phyloP scores from a whole-genome alignment of 2,797 vertebrate species.

The Champsocephalus esox region DNA sequence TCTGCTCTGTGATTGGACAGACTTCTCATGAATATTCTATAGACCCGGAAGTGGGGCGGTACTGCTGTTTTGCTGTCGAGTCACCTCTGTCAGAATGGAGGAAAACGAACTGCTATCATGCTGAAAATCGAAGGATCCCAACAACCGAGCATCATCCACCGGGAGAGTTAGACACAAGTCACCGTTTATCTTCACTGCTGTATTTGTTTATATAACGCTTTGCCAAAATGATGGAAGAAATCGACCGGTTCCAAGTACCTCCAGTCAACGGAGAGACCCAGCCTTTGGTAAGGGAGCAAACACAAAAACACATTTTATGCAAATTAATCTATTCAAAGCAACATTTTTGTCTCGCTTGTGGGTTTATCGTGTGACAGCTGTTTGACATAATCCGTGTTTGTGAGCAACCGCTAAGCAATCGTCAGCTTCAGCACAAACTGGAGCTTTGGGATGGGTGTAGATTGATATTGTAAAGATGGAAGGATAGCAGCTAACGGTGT shows the following conservation, averaged over 20 bases:
- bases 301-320: constrained; percentile 34
- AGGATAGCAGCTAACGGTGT: constrained; percentile 9
- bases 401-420: constrained; percentile 34
- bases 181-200: constrained; percentile 19
- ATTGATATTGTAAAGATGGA: constrained; percentile 35
- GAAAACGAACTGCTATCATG: constrained; percentile 83
- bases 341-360: constrained; percentile 6
- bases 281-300: constrained; percentile 89
- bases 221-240: constrained; percentile 95
- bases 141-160: constrained; percentile 41
- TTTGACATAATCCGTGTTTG: constrained; percentile 37
- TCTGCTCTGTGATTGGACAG: constrained; percentile 63
- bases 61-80: constrained; percentile 88
- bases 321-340: constrained; percentile 16
- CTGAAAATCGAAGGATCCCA: constrained; percentile 59
- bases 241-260: constrained; percentile 96
- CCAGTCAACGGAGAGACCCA: constrained; percentile 94
- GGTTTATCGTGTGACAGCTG: constrained; percentile 39
- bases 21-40: constrained; percentile 60
- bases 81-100: constrained; percentile 88
- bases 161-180: constrained; percentile 31
- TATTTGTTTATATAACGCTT: constrained; percentile 38
- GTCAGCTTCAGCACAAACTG: constrained; percentile 42
- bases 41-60: constrained; percentile 88
- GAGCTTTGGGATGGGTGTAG: constrained; percentile 51